phyloP scores from a whole-genome alignment of 92 coral and sea anemone species.

The Micromussa lordhowensis region DNA sequence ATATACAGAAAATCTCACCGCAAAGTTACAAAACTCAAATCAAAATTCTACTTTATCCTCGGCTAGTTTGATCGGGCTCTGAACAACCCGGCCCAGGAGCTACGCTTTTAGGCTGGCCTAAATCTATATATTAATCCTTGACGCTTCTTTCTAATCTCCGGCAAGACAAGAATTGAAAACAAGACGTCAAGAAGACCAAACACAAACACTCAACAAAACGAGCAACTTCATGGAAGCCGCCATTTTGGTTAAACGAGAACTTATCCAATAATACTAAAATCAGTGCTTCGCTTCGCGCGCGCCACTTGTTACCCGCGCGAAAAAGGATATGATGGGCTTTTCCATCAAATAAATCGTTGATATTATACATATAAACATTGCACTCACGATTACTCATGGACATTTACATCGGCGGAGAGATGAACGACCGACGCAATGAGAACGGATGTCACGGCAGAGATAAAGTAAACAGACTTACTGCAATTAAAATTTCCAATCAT shows the following conservation, averaged over 20 bases:
- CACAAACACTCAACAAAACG: neutral
- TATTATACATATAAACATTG: conserved; percentile 12
- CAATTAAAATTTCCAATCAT: neutral
- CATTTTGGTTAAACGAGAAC: neutral
- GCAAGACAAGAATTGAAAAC: neutral
- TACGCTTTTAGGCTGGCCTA: too few relatives aligned
- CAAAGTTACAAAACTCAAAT: too few relatives aligned
- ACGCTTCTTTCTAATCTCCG: neutral
- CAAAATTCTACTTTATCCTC: too few relatives aligned
- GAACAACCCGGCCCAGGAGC: too few relatives aligned
- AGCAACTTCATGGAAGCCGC: conserved; percentile 5
- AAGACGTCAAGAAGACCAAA: neutral
- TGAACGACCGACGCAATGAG: neutral
- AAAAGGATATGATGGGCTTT: neutral
- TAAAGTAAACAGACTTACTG: conserved; percentile 25
- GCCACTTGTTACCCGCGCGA: neutral
- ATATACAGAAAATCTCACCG: too few relatives aligned
- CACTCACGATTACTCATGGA: conserved; percentile 9
- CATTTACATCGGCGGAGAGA: conserved; percentile 8
- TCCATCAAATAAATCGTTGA: neutral
- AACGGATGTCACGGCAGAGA: conserved; percentile 12
- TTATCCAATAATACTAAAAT: neutral
- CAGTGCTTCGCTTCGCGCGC: neutral
- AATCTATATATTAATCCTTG: too few relatives aligned
- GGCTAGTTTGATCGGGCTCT: too few relatives aligned